Evolutionary conservation across 2,888 invertebrate species (phyloP).

Genomic region (Bellardia bayeri): DNA sequence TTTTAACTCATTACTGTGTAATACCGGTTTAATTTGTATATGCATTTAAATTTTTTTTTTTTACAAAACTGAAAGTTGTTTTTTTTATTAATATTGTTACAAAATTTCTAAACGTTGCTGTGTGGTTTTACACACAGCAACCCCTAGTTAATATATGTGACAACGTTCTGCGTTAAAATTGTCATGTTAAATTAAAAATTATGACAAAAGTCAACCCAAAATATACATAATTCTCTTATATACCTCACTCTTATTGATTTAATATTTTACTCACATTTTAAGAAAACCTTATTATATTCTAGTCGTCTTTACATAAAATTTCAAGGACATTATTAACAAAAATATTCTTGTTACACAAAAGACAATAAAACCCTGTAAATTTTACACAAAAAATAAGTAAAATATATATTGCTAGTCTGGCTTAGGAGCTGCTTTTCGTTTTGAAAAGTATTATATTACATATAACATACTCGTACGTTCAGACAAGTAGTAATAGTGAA

Average conservation of each 20-base stretch:
- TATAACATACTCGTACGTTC: conserved; percentile 2
- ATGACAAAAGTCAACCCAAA: not conserved
- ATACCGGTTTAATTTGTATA: not conserved
- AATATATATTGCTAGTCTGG: conserved; percentile 30
- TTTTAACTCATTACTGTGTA: too few relatives aligned
- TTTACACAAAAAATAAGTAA: not conserved
- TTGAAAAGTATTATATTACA: conserved; percentile 8
- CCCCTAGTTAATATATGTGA: too few relatives aligned
- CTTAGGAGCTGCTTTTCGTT: not conserved
- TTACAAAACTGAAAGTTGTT: too few relatives aligned
- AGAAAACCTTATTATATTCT: not conserved
- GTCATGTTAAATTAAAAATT: not conserved
- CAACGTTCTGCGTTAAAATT: too few relatives aligned
- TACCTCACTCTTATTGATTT: not conserved
- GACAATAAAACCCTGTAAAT: conserved; percentile 22
- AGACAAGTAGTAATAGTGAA: conserved; percentile 41
- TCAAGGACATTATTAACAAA: conserved; percentile 47
- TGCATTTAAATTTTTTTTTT: not conserved
- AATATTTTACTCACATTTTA: not conserved
- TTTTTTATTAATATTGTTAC: too few relatives aligned
- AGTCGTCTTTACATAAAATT: conserved; percentile 7
- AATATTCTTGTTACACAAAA: not conserved
- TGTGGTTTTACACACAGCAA: too few relatives aligned
- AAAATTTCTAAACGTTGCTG: too few relatives aligned
- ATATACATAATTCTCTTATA: not conserved